These are phyloP conservation scores for Lasaia peninsularis DNA, from an alignment of 1,140 invertebrate species.

Conservation along the genomic window DNA sequence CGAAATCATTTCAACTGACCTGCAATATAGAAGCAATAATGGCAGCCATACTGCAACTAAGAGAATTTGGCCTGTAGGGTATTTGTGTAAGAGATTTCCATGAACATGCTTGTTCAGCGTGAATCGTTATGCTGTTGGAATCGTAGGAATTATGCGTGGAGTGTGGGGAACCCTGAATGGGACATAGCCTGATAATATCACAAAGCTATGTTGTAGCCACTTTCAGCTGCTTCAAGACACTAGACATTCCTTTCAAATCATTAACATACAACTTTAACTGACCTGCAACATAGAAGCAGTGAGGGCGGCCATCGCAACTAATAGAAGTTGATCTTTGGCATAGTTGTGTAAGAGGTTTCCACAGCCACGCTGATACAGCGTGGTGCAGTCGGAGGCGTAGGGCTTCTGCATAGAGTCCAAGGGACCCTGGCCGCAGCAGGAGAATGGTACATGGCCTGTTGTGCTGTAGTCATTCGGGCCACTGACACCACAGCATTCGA, in stretches of 20 bases:
- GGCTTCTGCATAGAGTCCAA: conserved; percentile 47
- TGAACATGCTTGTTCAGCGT: too few relatives aligned
- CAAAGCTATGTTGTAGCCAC: too few relatives aligned
- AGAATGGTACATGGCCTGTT: conserved; percentile 67
- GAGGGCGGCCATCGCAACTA: conserved; percentile 70
- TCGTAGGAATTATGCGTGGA: too few relatives aligned
- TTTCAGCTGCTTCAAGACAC: background rate
- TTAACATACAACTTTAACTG: conserved; percentile 14
- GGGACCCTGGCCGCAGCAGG: conserved; percentile 73
- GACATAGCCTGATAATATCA: too few relatives aligned
- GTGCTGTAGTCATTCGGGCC: conserved; percentile 74
- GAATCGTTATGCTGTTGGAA: too few relatives aligned
- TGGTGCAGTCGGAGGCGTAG: conserved; percentile 49
- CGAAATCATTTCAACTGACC: too few relatives aligned
- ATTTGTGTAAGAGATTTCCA: too few relatives aligned
- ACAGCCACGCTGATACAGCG: conserved; percentile 72
- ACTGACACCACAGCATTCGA: conserved; percentile 80
- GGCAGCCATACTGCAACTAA: too few relatives aligned
- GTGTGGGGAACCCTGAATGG: too few relatives aligned
- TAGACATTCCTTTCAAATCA: too few relatives aligned
- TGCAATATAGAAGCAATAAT: too few relatives aligned
- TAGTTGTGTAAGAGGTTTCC: conserved; percentile 68
- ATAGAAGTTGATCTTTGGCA: conserved; percentile 64
- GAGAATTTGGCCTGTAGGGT: too few relatives aligned
- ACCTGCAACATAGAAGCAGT: conserved; percentile 74